Base-by-base conservation (phyloP, 2,888 invertebrate genomes). In the Drosophila mayaguana region DNA sequence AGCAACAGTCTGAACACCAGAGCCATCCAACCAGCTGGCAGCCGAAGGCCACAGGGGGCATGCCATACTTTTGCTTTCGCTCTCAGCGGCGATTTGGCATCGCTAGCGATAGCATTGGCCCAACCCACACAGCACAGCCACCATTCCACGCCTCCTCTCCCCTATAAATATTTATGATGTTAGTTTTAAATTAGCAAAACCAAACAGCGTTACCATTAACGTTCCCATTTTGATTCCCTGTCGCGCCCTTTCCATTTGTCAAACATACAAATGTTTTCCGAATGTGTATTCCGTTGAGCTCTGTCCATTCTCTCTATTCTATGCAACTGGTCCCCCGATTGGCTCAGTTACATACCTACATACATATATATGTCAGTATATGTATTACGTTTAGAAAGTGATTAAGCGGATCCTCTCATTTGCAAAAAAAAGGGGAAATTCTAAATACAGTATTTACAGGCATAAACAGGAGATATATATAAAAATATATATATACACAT, bases 131-230 rank as follows among this genome's bases (percentile, higher is more conserved):
- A 4, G 2, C 42, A 32, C 32, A 32, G 9, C 42, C 42, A 9
- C 8, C n/a, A 5, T 12, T 1, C 11, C 42, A 3, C 12, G 18
- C 25, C 22, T 5, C 32, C 38, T 16, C 56, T 22, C 25, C 56
- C 56, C 88, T 56, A 78, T 88, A 83, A 84, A 86, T 84, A 84
- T 88, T 84, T 88, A 84, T 84, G 83, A 83, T 88, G 89, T 84
- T 84, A 86, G 83, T 83, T 84, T 84, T 84, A 84, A 84, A 84
- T 84, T 84, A 84, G 83, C 87, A 76, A 83, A 86, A 81, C 68
- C 78, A 88, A 84, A 84, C 89, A 83, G 81, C 66, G 75, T 69
- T 75, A 71, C 78, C 78, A 68, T 80, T 86, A 69, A 64, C 69
- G 75, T 62, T 74, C 81, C 69, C 78, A 78, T 79, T 66, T 61